Base-by-base conservation (phyloP, 2,888 invertebrate species). In the Zygothrica quintamaculata region DNA sequence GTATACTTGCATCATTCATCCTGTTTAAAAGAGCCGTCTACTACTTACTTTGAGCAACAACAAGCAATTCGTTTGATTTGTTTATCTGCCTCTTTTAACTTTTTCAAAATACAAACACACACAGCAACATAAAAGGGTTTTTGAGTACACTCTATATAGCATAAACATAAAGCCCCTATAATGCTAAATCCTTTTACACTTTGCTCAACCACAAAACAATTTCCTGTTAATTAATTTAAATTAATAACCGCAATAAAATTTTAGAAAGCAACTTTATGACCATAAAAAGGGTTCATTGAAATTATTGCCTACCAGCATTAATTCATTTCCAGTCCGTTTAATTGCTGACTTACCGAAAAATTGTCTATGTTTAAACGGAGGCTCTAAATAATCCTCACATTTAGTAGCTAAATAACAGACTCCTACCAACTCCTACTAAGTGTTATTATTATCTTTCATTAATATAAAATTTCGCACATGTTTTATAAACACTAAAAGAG, bases 171-270 rank as follows among this genome's bases (percentile, higher is more conserved):
- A 22, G 8, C 3, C 12, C 37, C 16, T 26, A 74, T 57, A 37
- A 55, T 36, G 42, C 48, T 48, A 16, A 12, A 42, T 60, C 9
- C 33, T 25, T 11, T 8, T 25, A 1, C 12, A 48, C 12, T 31
- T 6, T 7, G 57, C 36, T 22, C 1, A 43, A 36, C 11, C 6
- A 16, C 46, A 9, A 39, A 15, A 13, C 31, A 33, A 61, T 75
- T 64, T 64, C 40, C 55, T 51, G 48, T 47, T 64, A 84, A 84
- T 84, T 79, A 80, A 74, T 74, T 77, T 58, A 62, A 73, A 78
- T 65, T 58, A 75, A 78, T 65, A 68, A 69, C 70, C 73, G 58
- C 82, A 73, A 73, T 81, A 62, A 84, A 74, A 65, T 47, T 52
- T 37, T 48, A 36, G 44, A 50, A 47, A 60, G 43, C 53, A 52